Percentiles rank a stretch among this genome's conserved stretches.
These are phyloP conservation scores for Scarus forsteni DNA, from an alignment of 2,797 vertebrate genomes.

Conservation along the genomic window DNA sequence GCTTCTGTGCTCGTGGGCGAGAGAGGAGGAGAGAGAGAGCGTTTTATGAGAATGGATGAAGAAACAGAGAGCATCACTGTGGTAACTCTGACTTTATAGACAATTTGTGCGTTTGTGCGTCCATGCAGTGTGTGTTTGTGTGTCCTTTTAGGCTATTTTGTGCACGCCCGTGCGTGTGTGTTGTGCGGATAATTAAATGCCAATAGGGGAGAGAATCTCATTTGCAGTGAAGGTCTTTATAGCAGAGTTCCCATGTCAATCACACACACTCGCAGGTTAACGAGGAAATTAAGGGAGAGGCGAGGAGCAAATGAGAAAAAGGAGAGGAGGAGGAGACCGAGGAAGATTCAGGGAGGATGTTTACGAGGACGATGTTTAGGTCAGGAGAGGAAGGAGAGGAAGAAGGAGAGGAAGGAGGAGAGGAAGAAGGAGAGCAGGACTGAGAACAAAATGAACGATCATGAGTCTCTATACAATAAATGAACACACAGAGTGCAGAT, in stretches of 20 bases:
- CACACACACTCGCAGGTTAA: conserved; percentile 39
- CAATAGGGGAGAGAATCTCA: conserved; percentile 63
- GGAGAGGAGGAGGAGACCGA: not conserved
- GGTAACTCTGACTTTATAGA: conserved; percentile 48
- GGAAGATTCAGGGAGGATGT: not conserved
- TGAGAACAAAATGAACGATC: no score
- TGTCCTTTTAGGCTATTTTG: conserved; percentile 14
- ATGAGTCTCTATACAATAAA: no score
- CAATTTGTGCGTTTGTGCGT: conserved; percentile 5
- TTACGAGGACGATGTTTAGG: conserved; percentile 2
- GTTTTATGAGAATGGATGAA: conserved; percentile 49
- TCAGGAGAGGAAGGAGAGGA: not conserved
- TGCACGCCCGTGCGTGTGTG: conserved; percentile 29
- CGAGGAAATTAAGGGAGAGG: conserved; percentile 22
- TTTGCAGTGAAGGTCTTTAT: conserved; percentile 68
- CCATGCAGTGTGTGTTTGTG: not conserved
- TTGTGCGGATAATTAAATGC: conserved; percentile 61
- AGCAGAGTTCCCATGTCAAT: conserved; percentile 63
- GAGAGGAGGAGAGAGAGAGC: conserved; percentile 17
- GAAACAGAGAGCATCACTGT: conserved; percentile 44
- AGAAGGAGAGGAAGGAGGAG: not conserved
- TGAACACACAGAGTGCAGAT: no score
- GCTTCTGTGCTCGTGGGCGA: not conserved
- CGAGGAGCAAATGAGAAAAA: conserved; percentile 20
- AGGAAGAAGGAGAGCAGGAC: not conserved